Conservation (phyloP, 1,140 invertebrate species). For the Liolophura sinensis region DNA sequence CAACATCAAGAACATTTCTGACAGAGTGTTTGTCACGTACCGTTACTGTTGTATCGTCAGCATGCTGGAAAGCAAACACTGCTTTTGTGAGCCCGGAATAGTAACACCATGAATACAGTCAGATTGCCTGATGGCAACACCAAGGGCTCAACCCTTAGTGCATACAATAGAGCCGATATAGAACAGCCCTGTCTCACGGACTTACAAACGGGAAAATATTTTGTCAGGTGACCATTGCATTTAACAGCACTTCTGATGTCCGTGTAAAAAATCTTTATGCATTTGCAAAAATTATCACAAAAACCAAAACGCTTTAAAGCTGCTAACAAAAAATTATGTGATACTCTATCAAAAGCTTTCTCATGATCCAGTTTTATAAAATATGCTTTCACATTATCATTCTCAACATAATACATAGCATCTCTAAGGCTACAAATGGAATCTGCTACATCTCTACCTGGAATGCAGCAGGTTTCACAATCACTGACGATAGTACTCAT, state of each 20-base stretch:
- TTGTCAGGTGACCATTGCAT: constrained; percentile 14
- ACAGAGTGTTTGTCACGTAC: constrained; percentile 6
- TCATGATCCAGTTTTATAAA: constrained; percentile 10
- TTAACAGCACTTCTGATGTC: constrained; percentile 11
- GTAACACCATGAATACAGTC: too few species aligned
- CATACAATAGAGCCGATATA: constrained; percentile 17
- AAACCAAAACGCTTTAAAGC: constrained; percentile 6
- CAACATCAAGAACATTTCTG: neutral
- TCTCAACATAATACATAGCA: constrained; percentile 9
- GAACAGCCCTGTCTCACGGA: constrained; percentile 21
- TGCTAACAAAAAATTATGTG: constrained; percentile 6
- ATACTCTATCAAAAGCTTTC: constrained; percentile 11
- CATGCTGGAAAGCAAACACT: too few species aligned
- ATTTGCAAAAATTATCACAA: constrained; percentile 4
- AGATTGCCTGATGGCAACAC: too few species aligned
- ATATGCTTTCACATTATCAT: constrained; percentile 12
- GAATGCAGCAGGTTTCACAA: constrained; percentile 12
- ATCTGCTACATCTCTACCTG: constrained; percentile 14
- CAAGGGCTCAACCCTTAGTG: neutral
- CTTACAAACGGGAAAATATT: constrained; percentile 15
- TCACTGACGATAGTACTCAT: constrained; percentile 11
- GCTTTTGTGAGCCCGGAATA: too few species aligned
- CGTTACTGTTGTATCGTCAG: too few species aligned
- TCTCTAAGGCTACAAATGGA: constrained; percentile 10
- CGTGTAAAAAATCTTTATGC: neutral